Percentiles rank a stretch among this genome's conserved stretches.
These are phyloP conservation scores for Parapristionchus giblindavisi DNA, from an alignment of 2,888 invertebrate genomes.

Conservation along the genomic window DNA sequence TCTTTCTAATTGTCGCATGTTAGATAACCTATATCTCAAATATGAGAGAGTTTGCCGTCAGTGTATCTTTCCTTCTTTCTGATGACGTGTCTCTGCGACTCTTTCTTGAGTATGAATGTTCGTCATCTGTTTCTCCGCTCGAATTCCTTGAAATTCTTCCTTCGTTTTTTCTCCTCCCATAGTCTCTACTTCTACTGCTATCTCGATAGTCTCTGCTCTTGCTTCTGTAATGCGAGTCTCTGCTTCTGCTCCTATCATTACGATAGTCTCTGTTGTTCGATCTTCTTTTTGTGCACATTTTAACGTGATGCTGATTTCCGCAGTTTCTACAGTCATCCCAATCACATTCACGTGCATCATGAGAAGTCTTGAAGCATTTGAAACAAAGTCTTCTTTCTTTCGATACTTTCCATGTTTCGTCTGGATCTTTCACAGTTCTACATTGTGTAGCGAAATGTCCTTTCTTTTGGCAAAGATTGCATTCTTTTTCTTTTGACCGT, in stretches of 20 bases:
- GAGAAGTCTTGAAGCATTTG: not conserved
- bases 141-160: not conserved
- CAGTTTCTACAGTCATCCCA: not conserved
- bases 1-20: too few relatives aligned
- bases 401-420: not conserved
- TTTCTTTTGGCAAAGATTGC: not conserved
- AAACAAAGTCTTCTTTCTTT: not conserved
- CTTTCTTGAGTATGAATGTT: not conserved
- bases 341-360: not conserved
- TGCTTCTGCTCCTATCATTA: not conserved
- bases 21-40: too few relatives aligned
- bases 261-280: too few relatives aligned
- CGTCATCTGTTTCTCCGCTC: not conserved
- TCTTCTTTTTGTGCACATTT: too few relatives aligned
- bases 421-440: not conserved
- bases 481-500: too few relatives aligned
- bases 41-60: too few relatives aligned
- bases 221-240: not conserved
- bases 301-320: not conserved
- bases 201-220: not conserved
- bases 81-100: too few relatives aligned
- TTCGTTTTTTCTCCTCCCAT: not conserved
- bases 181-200: not conserved
- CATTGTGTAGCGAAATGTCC: not conserved
- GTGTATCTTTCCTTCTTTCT: too few relatives aligned